Evolutionary conservation across 2,113 vertebrate genomes (phyloP).

Genomic region (Xyliphius kryptos): DNA sequence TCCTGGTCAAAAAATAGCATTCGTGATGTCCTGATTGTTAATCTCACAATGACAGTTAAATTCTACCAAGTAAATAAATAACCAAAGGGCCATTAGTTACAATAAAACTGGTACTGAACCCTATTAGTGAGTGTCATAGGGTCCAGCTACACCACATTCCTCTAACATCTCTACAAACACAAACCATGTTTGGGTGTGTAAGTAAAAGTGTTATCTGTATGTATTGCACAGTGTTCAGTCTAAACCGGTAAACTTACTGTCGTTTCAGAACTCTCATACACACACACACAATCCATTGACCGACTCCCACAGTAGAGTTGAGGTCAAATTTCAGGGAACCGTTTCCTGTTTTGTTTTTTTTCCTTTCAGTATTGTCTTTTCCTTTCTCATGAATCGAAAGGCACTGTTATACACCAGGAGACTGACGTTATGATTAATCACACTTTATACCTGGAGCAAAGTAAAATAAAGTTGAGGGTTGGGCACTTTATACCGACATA

Average conservation of each 20-base stretch:
- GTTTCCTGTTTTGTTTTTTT: slow-evolving; percentile 9
- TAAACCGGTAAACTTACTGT: not conserved
- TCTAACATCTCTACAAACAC: too few relatives aligned
- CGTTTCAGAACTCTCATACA: not conserved
- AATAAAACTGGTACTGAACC: too few relatives aligned
- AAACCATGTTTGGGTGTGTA: not conserved
- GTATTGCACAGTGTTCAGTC: not conserved
- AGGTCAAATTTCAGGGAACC: not conserved
- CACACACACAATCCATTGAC: not conserved
- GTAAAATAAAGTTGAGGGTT: too few relatives aligned
- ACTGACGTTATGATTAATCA: not conserved
- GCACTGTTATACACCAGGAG: not conserved
- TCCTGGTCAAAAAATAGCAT: too few relatives aligned
- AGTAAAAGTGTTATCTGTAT: slow-evolving; percentile 1
- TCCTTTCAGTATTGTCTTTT: slow-evolving; percentile 5
- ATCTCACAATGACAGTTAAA: too few relatives aligned
- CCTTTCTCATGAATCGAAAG: slow-evolving; percentile 4
- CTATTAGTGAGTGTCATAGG: too few relatives aligned
- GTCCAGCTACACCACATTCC: too few relatives aligned
- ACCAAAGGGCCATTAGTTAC: too few relatives aligned
- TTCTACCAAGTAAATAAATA: too few relatives aligned
- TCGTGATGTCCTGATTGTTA: too few relatives aligned
- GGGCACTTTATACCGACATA: too few relatives aligned
- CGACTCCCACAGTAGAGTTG: not conserved
- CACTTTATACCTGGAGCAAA: not conserved